A percentile compares a stretch with the other conserved stretches of the same genome.
phyloP scores from a whole-genome alignment of 2,797 vertebrate genomes.

The Cryptoprocta ferox region DNA sequence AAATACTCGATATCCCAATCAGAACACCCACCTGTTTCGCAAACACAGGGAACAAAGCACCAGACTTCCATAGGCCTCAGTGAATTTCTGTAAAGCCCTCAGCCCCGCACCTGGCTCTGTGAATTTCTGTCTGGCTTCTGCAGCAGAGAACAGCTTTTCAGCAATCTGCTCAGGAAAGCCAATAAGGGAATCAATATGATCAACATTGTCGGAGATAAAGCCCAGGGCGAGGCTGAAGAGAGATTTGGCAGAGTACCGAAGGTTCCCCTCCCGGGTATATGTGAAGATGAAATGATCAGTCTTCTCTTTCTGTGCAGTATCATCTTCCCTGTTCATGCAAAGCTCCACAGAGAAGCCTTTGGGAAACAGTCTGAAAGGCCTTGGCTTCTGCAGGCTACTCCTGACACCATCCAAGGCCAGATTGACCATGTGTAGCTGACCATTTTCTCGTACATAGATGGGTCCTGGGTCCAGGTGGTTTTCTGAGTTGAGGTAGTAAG shows the following conservation, averaged over 20 bases:
- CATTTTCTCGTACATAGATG: conserved; percentile 93
- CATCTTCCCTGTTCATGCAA: conserved; percentile 87
- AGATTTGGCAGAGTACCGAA: conserved; percentile 94
- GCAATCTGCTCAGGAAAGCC: conserved; percentile 98
- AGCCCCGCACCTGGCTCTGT: conserved; percentile 89
- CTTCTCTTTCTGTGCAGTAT: conserved; percentile 85
- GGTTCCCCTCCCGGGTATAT: conserved; percentile 94
- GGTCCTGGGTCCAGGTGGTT: conserved; percentile 83
- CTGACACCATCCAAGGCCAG: conserved; percentile 82
- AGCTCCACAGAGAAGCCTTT: conserved; percentile 90
- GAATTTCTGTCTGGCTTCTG: conserved; percentile 94
- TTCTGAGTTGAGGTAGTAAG: conserved; percentile 84
- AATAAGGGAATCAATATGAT: conserved; percentile 95
- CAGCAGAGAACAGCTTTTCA: conserved; percentile 93
- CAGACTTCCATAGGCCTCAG: conserved; percentile 93
- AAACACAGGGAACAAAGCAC: conserved; percentile 95
- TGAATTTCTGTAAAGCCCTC: conserved; percentile 93
- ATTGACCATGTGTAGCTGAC: conserved; percentile 89
- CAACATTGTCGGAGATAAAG: conserved; percentile 95
- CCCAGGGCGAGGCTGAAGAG: conserved; percentile 93
- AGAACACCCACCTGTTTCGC: conserved; percentile 90
- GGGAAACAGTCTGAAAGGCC: conserved; percentile 88
- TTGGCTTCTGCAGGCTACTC: conserved; percentile 82
- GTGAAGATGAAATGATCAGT: conserved; percentile 96
- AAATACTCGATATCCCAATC: not conserved